These are phyloP conservation scores for Rhea americana DNA, from an alignment of 2,113 vertebrate species.

Conservation along the genomic window DNA sequence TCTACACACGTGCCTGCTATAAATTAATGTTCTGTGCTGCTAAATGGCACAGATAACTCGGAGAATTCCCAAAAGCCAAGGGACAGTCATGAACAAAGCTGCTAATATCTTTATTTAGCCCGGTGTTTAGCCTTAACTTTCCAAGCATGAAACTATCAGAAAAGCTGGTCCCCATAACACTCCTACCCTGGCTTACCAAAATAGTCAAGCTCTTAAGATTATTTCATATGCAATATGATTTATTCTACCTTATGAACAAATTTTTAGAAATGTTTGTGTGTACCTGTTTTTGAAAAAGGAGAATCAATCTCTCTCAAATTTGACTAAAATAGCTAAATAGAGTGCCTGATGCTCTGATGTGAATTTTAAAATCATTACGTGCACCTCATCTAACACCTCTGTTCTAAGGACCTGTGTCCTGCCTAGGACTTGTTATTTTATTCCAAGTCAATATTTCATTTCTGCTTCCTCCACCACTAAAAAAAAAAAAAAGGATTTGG, in stretches of 20 bases:
- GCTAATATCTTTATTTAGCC: background rate
- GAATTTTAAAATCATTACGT: background rate
- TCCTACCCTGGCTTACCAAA: background rate
- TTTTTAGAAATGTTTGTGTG: background rate
- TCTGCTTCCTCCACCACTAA: background rate
- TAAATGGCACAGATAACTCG: rapidly evolving
- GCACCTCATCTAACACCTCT: background rate
- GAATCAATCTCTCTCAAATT: background rate
- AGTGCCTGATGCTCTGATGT: rapidly evolving
- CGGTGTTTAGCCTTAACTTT: background rate
- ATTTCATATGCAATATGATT: background rate
- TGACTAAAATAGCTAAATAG: background rate
- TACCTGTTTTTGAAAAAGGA: background rate
- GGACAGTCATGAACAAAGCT: rapidly evolving
- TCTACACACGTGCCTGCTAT: background rate
- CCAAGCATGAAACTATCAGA: background rate
- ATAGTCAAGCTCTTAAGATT: background rate
- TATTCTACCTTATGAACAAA: background rate
- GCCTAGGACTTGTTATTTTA: background rate
- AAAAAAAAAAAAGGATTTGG: background rate
- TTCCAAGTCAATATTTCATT: background rate
- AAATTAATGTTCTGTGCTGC: background rate
- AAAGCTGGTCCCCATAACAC: background rate
- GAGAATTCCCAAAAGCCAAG: background rate
- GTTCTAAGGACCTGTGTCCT: background rate